These are phyloP conservation scores for Aculops lycopersici DNA, from an alignment of 1,140 invertebrate genomes.

Conservation along the genomic window DNA sequence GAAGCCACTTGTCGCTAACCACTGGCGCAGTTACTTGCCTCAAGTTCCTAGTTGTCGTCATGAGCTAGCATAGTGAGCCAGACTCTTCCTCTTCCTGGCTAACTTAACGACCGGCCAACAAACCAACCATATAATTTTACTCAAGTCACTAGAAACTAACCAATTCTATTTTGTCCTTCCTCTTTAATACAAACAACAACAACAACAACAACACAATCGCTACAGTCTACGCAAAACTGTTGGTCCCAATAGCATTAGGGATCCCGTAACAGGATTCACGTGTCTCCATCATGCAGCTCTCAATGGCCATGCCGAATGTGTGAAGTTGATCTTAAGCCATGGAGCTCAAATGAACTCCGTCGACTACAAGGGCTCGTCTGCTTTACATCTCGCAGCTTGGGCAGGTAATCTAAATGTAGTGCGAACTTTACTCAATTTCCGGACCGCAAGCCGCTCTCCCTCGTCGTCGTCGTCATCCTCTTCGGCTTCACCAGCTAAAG, in stretches of 20 bases:
- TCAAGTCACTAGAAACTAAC: no score
- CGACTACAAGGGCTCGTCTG: conserved; percentile 47
- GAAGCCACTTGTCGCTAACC: no score
- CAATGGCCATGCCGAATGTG: conserved; percentile 58
- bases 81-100: no score
- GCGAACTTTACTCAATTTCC: conserved; percentile 24
- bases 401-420: conserved; percentile 53
- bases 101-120: no score
- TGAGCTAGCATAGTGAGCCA: no score
- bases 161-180: no score
- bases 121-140: no score
- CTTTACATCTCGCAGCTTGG: conserved; percentile 60
- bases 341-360: conserved; percentile 61
- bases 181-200: no score
- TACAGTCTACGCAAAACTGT: conserved; percentile 48
- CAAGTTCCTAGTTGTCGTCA: no score
- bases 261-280: conserved; percentile 72
- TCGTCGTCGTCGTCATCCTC: conserved; percentile 1
- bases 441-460: neutral
- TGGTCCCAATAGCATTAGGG: conserved; percentile 42
- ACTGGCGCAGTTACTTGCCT: no score
- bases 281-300: conserved; percentile 71
- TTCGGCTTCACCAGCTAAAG: neutral
- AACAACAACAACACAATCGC: no score
- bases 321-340: conserved; percentile 41